A percentile compares a stretch with the other conserved stretches of the same genome.
phyloP scores from a whole-genome alignment of 1,140 invertebrate species.

The Tetranychus urticae region DNA sequence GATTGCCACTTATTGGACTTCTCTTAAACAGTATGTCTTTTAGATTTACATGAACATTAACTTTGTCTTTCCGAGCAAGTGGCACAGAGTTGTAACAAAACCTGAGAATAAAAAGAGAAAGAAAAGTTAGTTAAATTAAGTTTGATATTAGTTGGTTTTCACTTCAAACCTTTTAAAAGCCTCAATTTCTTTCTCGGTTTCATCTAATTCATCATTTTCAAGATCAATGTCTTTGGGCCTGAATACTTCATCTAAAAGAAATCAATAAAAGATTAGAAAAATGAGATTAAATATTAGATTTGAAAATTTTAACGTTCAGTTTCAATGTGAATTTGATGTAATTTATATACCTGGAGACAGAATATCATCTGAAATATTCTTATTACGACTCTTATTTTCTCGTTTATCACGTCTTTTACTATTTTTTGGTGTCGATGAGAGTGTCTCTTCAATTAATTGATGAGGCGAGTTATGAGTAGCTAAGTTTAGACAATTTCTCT shows the following conservation, averaged over 20 bases:
- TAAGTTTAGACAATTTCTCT: not conserved
- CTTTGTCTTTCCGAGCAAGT: slow-evolving; percentile 38
- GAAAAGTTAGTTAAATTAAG: not conserved
- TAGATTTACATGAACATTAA: slow-evolving; percentile 34
- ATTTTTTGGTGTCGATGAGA: not conserved
- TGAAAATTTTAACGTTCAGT: too few relatives aligned
- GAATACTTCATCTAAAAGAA: slow-evolving; percentile 40
- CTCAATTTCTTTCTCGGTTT: slow-evolving; percentile 44
- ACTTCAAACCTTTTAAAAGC: slow-evolving; percentile 36
- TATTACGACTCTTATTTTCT: slow-evolving; percentile 17
- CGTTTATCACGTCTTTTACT: slow-evolving; percentile 2
- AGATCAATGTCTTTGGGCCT: slow-evolving; percentile 45
- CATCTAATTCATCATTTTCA: slow-evolving; percentile 45
- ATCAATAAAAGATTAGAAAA: not conserved
- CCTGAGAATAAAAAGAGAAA: slow-evolving; percentile 12
- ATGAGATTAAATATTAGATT: too few relatives aligned
- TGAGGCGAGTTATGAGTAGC: not conserved
- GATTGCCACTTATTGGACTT: not conserved
- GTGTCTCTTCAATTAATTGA: not conserved
- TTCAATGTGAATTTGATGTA: too few relatives aligned
- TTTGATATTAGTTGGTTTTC: not conserved
- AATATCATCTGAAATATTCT: slow-evolving; percentile 2
- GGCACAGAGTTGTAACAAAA: slow-evolving; percentile 47
- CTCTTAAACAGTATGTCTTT: slow-evolving; percentile 32
- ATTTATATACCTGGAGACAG: slow-evolving; percentile 5